Percentiles rank a stretch among this genome's conserved stretches.
These are phyloP conservation scores for Parelbella ahira DNA, from an alignment of 2,888 invertebrate species.

Conservation along the genomic window DNA sequence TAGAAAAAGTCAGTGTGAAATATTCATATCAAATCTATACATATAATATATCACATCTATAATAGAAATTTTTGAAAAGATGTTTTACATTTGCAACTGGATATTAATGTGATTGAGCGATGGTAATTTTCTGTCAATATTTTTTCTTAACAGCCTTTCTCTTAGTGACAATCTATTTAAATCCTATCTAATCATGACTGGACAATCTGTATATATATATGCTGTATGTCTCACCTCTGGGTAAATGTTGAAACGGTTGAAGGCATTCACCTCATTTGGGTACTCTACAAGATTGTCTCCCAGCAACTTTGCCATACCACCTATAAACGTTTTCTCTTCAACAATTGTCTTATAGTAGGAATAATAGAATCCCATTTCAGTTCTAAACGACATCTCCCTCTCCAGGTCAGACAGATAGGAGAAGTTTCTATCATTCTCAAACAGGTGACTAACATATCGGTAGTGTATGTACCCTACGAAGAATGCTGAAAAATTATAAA, in stretches of 20 bases:
- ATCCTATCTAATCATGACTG: too few relatives aligned
- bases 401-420: conserved; percentile 90
- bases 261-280: conserved; percentile 89
- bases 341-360: conserved; percentile 92
- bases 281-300: conserved; percentile 90
- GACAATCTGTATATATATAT: too few relatives aligned
- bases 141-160: too few relatives aligned
- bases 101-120: too few relatives aligned
- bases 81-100: too few relatives aligned
- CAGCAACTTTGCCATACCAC: conserved; percentile 82
- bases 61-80: too few relatives aligned
- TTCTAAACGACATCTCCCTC: conserved; percentile 90
- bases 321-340: conserved; percentile 82
- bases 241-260: conserved; percentile 90
- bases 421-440: conserved; percentile 92
- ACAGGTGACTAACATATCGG: conserved; percentile 85
- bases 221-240: conserved; percentile 84
- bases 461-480: conserved; percentile 81
- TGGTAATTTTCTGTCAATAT: too few relatives aligned
- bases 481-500: conserved; percentile 67
- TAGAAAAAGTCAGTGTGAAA: too few relatives aligned
- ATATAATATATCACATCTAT: too few relatives aligned
- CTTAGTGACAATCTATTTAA: too few relatives aligned
- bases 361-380: conserved; percentile 95
- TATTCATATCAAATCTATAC: too few relatives aligned